Base-by-base conservation (phyloP, 2,113 vertebrate genomes). In the Neolamprologus sp. region DNA sequence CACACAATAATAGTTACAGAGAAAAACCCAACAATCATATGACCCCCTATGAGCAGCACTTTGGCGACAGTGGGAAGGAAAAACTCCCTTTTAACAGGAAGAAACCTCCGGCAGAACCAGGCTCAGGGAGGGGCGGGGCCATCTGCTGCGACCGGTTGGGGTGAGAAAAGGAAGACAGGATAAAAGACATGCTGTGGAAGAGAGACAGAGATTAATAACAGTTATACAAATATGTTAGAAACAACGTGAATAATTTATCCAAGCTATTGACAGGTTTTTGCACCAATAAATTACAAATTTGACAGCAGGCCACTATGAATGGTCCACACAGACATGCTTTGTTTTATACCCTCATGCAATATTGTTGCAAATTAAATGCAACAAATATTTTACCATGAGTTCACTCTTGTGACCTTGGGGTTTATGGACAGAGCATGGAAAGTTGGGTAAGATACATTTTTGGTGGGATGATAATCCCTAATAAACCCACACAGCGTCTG, bases 121-220 rank as follows among this genome's bases (percentile, higher is more conserved):
- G 4, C 35, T 37, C 9, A 9, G 35, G 35, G 35, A 37, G 35
- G 35, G 35, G 35, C 0, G 35, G 35, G 9, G 35, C 35, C 35
- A 10, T 37, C 35, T 37, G 35, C 35, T 4, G 9, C 0, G 35
- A 37, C 0, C 0, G 9, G 35, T 37, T 37, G 35, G 35, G 35
- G 35, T 10, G 35, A 37, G 35, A 37, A 2, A 37, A 37, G 35
- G 2, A 37, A 37, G 2, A 37, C 9, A 37, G 4, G 35, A 37
- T 4, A 37, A 37, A 37, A 37, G 35, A 37, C 35, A 37, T 37
- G 35, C 35, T 37, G 35, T 37, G 35, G 4, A 10, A 37, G 35
- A 37, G 35, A 37, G 35, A 37, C 35, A 37, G 35, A 37, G 35
- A 1, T 37, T 37, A 37, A 37, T 37, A 37, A 37, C 35, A 37